Percentiles rank a stretch among this genome's conserved stretches.
Evolutionary conservation across 1,140 invertebrate genomes (phyloP).

Genomic region (Helicoverpa armigera): DNA sequence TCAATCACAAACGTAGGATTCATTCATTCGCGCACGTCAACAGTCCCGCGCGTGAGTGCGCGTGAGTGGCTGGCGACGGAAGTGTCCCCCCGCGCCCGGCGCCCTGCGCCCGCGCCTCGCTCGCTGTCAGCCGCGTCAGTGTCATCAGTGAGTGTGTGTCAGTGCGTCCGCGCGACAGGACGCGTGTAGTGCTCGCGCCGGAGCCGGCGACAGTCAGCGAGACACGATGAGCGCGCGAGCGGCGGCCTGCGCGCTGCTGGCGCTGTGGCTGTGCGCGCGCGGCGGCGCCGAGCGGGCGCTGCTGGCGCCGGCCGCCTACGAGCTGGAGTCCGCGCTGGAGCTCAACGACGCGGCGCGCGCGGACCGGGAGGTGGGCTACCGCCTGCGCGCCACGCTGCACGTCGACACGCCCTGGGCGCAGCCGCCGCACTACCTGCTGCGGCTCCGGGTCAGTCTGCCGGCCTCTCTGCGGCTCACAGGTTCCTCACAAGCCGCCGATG

Average conservation of each 20-base stretch:
- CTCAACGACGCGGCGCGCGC: conserved; percentile 60
- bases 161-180: too few relatives aligned
- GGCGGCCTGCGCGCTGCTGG: not conserved
- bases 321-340: conserved; percentile 60
- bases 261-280: not conserved
- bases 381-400: conserved; percentile 56
- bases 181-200: too few relatives aligned
- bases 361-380: conserved; percentile 64
- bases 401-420: conserved; percentile 54
- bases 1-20: too few relatives aligned
- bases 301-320: conserved; percentile 54
- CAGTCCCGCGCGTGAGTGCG: not conserved
- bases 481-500: too few relatives aligned
- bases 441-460: conserved; percentile 58
- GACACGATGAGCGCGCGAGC: not conserved
- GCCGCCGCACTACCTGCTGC: conserved; percentile 53
- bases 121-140: not conserved
- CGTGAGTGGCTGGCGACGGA: not conserved
- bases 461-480: too few relatives aligned
- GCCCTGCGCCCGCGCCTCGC: not conserved
- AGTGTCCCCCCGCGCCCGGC: not conserved
- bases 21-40: not conserved
- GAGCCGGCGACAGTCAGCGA: not conserved
- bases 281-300: conserved; percentile 31
- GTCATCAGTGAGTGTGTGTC: not conserved